A percentile compares a stretch with the other conserved stretches of the same genome.
Evolutionary conservation across 2,113 vertebrate species (phyloP).

Genomic region (Strix aluco): DNA sequence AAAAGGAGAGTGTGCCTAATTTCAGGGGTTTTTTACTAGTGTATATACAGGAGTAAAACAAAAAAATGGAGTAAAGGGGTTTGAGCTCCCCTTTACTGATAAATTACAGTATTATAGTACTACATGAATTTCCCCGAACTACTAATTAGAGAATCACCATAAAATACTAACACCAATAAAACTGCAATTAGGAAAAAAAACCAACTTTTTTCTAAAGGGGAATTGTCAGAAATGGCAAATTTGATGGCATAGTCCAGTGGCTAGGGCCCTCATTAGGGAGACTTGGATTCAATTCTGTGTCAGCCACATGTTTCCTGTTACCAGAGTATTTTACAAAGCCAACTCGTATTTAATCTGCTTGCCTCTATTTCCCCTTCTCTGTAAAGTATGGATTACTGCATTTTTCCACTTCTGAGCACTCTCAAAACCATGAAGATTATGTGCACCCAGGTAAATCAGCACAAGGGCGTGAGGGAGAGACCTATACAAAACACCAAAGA

Average conservation of each 20-base stretch:
- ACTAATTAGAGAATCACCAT: not conserved
- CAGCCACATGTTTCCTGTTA: not conserved
- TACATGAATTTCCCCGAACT: not conserved
- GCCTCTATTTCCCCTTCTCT: not conserved
- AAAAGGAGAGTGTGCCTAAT: not conserved
- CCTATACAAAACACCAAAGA: not conserved
- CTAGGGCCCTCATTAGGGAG: not conserved
- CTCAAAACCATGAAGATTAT: not conserved
- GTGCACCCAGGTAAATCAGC: not conserved
- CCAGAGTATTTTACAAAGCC: not conserved
- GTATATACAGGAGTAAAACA: not conserved
- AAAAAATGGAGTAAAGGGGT: not conserved
- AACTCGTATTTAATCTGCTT: not conserved
- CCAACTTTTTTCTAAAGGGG: not conserved
- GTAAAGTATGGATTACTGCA: not conserved
- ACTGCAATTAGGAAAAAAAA: not conserved
- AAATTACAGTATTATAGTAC: not conserved
- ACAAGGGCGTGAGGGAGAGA: not conserved
- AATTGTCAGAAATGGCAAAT: not conserved
- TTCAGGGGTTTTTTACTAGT: not conserved
- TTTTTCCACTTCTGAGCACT: not conserved
- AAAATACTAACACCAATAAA: not conserved
- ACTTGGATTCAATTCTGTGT: not conserved
- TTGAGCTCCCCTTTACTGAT: not conserved
- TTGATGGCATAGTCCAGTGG: not conserved